Base-by-base conservation (phyloP, 2,888 invertebrate genomes). In the Drosophila mulleri region DNA sequence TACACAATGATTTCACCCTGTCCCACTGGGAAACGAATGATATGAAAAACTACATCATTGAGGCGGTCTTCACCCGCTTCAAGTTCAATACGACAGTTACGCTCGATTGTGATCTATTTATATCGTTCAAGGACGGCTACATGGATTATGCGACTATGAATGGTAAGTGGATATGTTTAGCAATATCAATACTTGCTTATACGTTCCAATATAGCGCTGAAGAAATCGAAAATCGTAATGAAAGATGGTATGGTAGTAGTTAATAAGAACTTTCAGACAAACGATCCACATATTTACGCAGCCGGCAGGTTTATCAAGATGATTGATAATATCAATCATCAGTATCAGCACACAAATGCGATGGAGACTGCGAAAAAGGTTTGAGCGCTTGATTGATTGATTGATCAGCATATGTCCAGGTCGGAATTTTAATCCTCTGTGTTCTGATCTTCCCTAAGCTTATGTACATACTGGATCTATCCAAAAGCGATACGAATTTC, bases 91-190 rank as follows among this genome's bases (percentile, higher is more conserved):
- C 4, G 2, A 80, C 0, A 54, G 11, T 57, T 0, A 11, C 37
- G 3, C 4, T 91, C 0, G 77, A 81, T 2, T 91, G 92, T 44
- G 88, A 91, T 59, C 41, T 92, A 2, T 92, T 92, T 45, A 72
- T 92, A 8, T 83, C 84, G n/a, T 92, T 83, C 14, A 62, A 72
- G 37, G 78, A 82, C 12, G 89, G 89, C 6, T 35, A 60, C 18
- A 50, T 88, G 32, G 41, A 45, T 9, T 9, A 8, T 0, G 12
- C 0, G 0, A 50, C 54, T 5, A 67, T 29, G 63, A 1, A 23
- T 4, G 68, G 83, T 88, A 53, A 67, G 86, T 68, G n/a, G 3
- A 3, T 23, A 23, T 23, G 3, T 3, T 8, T 29, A 18, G 0
- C 18, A 3, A 32, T 32, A n/a, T 0, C 9, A 29, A 20, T 14